Conservation (phyloP, 2,113 vertebrate species). For the Astur gentilis region DNA sequence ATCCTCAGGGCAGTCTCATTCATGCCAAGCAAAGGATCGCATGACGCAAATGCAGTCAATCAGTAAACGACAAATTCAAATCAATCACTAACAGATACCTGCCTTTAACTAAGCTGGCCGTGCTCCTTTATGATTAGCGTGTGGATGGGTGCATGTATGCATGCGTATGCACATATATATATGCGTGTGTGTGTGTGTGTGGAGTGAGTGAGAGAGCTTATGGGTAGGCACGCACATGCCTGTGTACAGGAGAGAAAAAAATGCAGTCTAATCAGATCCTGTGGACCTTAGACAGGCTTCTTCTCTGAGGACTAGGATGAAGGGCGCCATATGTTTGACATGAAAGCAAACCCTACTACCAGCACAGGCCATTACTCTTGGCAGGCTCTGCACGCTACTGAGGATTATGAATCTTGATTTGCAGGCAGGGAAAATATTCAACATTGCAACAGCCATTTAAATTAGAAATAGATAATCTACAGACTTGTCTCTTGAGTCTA, state of each 20-base stretch:
- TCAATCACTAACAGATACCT: background rate
- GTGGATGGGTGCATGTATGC: background rate
- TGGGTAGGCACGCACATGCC: fast-evolving
- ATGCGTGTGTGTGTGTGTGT: fast-evolving
- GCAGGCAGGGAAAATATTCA: background rate
- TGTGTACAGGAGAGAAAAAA: background rate
- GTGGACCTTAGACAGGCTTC: background rate
- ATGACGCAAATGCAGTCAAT: background rate
- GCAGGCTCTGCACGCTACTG: background rate
- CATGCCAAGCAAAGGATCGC: background rate
- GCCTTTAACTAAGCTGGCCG: background rate
- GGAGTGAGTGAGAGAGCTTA: background rate
- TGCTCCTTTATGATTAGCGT: background rate
- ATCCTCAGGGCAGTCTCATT: background rate
- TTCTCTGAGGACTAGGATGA: background rate
- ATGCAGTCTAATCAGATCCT: no score
- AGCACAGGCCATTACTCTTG: background rate
- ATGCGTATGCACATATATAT: background rate
- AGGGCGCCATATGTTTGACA: background rate
- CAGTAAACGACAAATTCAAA: background rate
- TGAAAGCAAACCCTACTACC: background rate
- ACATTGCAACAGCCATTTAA: background rate
- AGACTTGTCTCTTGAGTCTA: background rate
- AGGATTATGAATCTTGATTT: background rate
- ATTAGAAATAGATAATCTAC: background rate